A percentile compares a stretch with the other conserved stretches of the same genome.
These are phyloP conservation scores for Smutsia gigantea DNA, from an alignment of 2,797 vertebrate species.

Conservation along the genomic window DNA sequence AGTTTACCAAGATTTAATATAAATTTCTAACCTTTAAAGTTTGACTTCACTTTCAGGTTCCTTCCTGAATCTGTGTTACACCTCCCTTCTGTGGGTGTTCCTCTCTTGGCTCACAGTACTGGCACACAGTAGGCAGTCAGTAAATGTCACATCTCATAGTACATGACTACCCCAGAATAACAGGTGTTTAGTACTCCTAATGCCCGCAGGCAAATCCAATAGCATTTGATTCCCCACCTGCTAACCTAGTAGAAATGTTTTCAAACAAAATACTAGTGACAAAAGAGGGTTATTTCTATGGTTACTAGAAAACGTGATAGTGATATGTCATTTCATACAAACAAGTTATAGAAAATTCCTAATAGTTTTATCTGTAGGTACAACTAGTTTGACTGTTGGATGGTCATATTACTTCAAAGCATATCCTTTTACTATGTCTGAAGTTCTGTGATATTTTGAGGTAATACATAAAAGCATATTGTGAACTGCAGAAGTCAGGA, in stretches of 20 bases:
- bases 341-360: not conserved
- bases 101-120: not conserved
- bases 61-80: not conserved
- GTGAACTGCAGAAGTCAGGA: not conserved
- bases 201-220: not conserved
- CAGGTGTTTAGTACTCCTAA: not conserved
- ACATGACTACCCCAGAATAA: not conserved
- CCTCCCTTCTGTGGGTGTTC: not conserved
- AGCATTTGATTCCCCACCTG: not conserved
- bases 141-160: not conserved
- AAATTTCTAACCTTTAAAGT: not conserved
- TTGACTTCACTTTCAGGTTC: not conserved
- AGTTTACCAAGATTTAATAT: not conserved
- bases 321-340: not conserved
- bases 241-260: not conserved
- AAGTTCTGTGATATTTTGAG: conserved; percentile 16
- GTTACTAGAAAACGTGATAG: not conserved
- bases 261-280: not conserved
- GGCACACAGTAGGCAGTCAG: not conserved
- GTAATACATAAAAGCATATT: not conserved
- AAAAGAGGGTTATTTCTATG: not conserved
- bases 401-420: not conserved
- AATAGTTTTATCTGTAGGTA: not conserved
- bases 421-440: not conserved
- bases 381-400: not conserved